Conservation (phyloP, 2,797 vertebrate genomes). For the Rhinella marina region DNA sequence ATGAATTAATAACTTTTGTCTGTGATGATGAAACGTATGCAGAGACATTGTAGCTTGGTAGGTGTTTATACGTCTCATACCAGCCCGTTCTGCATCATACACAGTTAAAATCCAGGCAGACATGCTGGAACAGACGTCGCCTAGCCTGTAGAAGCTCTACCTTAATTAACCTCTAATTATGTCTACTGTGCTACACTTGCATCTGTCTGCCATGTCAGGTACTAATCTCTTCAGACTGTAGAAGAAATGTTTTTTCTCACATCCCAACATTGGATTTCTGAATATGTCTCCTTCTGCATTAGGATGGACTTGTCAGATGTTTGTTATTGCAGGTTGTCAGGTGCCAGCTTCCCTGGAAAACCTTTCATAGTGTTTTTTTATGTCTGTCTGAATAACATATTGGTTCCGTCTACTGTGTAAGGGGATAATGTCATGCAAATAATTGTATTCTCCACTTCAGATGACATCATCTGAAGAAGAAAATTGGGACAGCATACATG, state of each 20-base stretch:
- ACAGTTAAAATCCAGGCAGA: not conserved
- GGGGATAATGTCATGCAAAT: not conserved
- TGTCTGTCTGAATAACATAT: not conserved
- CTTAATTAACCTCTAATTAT: slow-evolving; percentile 57
- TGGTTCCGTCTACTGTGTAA: not conserved
- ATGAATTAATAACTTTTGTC: slow-evolving; percentile 14
- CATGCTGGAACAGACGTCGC: slow-evolving; percentile 20
- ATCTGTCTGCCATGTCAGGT: slow-evolving; percentile 35
- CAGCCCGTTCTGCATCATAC: slow-evolving; percentile 1
- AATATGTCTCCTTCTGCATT: slow-evolving; percentile 27
- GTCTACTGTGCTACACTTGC: not conserved
- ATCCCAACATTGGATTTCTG: slow-evolving; percentile 25
- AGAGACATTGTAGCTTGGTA: slow-evolving; percentile 12
- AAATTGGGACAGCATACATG: not conserved
- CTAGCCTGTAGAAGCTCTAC: slow-evolving; percentile 27
- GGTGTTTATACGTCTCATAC: slow-evolving; percentile 17
- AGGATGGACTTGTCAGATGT: not conserved
- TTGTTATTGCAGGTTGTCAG: slow-evolving; percentile 35
- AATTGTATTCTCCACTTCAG: not conserved
- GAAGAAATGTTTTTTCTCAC: slow-evolving; percentile 15
- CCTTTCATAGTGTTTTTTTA: not conserved
- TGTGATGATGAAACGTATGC: slow-evolving; percentile 7
- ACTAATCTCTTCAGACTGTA: slow-evolving; percentile 15
- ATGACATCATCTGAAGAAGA: not conserved
- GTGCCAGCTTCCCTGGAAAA: not conserved